A percentile compares a stretch with the other conserved stretches of the same genome.
Conservation (phyloP, 1,140 invertebrate genomes). For the Conopomorpha cramerella region DNA sequence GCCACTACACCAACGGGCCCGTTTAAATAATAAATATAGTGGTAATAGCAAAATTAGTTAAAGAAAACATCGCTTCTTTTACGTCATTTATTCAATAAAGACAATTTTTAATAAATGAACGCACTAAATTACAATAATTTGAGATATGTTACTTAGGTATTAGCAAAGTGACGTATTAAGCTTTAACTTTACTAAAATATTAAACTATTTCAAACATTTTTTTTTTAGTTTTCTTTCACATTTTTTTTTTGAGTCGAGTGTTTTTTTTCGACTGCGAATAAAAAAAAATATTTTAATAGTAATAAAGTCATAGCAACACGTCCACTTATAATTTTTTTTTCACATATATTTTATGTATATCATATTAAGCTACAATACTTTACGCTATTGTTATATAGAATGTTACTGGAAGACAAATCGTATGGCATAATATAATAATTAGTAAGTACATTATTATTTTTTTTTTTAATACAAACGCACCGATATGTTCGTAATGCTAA, state of each 20-base stretch:
- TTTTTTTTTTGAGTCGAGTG: not conserved
- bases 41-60: too few relatives aligned
- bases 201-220: too few relatives aligned
- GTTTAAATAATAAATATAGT: too few relatives aligned
- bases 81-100: slow-evolving; percentile 59
- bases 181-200: too few relatives aligned
- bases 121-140: slow-evolving; percentile 55
- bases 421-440: slow-evolving; percentile 57
- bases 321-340: too few relatives aligned
- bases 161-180: too few relatives aligned
- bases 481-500: slow-evolving; percentile 41
- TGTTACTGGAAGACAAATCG: slow-evolving; percentile 58
- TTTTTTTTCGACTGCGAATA: not conserved
- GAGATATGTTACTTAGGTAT: slow-evolving; percentile 54
- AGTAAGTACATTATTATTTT: slow-evolving; percentile 42
- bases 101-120: slow-evolving; percentile 57
- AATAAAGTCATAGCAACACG: not conserved
- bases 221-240: too few relatives aligned
- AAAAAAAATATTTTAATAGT: not conserved
- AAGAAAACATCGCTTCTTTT: too few relatives aligned
- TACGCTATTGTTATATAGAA: slow-evolving; percentile 54
- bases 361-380: slow-evolving; percentile 53
- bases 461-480: slow-evolving; percentile 43
- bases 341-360: slow-evolving; percentile 24
- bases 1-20: too few relatives aligned